A percentile compares a stretch with the other conserved stretches of the same genome.
Conservation (phyloP, 2,797 vertebrate species). For the Phyllotis vaccarum region DNA sequence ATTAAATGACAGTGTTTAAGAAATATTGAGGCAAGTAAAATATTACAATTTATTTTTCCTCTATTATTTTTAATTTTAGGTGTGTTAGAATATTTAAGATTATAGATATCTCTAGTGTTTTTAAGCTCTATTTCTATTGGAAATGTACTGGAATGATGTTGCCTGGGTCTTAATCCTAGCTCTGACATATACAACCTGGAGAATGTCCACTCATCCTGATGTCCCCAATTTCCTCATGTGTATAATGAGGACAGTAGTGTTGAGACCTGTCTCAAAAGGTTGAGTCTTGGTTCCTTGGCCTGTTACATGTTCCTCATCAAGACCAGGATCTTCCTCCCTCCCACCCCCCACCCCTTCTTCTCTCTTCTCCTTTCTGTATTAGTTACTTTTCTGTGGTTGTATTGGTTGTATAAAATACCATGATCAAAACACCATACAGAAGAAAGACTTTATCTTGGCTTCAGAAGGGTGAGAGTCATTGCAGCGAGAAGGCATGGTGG, state of each 20-base stretch:
- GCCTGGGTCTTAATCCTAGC: not conserved
- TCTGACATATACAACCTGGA: not conserved
- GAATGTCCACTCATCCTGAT: not conserved
- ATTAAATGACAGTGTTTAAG: slow-evolving; percentile 30
- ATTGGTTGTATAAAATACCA: not conserved
- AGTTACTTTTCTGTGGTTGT: not conserved
- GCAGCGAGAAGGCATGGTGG: not conserved
- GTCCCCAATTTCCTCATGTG: not conserved
- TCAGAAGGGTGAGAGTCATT: not conserved
- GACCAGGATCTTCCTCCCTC: not conserved
- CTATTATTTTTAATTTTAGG: not conserved
- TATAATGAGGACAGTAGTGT: not conserved
- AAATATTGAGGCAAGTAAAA: not conserved
- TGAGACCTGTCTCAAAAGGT: not conserved
- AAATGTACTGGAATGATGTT: not conserved
- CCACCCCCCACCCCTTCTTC: no score
- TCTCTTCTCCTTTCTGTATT: no score
- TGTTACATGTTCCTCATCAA: not conserved
- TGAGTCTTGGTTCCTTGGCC: not conserved
- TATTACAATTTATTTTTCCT: slow-evolving; percentile 15
- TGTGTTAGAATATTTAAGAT: not conserved
- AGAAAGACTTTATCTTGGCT: not conserved
- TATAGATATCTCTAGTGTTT: not conserved
- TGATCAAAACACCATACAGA: not conserved
- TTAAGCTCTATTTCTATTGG: not conserved